Conservation (phyloP, 2,888 invertebrate species). For the Pristionchus fissidentatus region DNA sequence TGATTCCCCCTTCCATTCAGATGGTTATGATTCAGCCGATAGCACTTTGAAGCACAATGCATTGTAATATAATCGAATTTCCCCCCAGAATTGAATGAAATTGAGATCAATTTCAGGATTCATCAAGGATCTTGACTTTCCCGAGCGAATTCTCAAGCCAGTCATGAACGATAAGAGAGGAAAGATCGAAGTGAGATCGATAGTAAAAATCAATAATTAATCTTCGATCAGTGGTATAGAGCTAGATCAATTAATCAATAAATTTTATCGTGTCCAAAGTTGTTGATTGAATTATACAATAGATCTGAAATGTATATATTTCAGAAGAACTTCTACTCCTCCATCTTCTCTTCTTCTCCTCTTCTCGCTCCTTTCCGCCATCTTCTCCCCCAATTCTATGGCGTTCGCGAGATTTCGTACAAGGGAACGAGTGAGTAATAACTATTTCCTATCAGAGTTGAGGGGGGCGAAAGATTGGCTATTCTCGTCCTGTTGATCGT, state of each 20-base stretch:
- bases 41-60: not conserved
- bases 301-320: not conserved
- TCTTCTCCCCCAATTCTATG: constrained; percentile 24
- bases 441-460: not conserved
- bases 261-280: no score
- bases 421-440: constrained; percentile 36
- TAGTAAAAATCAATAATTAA: no score
- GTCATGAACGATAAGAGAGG: constrained; percentile 45
- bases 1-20: not conserved
- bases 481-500: not conserved
- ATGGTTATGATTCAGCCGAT: not conserved
- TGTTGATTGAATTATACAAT: not conserved
- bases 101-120: not conserved
- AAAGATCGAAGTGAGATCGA: constrained; percentile 2
- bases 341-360: constrained; percentile 40
- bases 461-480: not conserved
- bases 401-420: constrained; percentile 26
- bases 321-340: constrained; percentile 41
- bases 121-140: constrained; percentile 40
- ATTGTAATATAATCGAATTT: not conserved
- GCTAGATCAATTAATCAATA: no score
- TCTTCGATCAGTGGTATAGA: no score
- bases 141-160: constrained; percentile 43
- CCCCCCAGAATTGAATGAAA: not conserved
- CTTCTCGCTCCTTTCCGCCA: constrained; percentile 2